Percentiles rank a stretch among this genome's conserved stretches.
These are phyloP conservation scores for Condylostylus longicornis DNA, from an alignment of 1,140 invertebrate genomes.

Conservation along the genomic window DNA sequence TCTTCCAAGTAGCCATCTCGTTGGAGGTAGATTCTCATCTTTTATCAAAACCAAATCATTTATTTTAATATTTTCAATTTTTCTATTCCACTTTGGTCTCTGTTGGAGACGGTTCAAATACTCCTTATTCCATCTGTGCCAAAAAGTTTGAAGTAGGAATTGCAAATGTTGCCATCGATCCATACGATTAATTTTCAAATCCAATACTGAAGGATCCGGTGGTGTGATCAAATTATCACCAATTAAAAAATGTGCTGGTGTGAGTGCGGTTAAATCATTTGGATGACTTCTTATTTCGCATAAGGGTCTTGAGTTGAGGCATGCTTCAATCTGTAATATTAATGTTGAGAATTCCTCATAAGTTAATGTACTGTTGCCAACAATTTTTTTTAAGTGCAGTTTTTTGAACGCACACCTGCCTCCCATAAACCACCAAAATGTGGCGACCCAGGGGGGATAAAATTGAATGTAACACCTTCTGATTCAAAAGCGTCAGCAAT, in stretches of 20 bases:
- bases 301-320: conserved; percentile 16
- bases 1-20: conserved; percentile 21
- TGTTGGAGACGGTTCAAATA: conserved; percentile 12
- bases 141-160: background rate
- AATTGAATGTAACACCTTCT: conserved; percentile 5
- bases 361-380: too few relatives aligned
- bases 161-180: background rate
- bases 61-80: background rate
- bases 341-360: conserved; percentile 19
- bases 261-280: conserved; percentile 11
- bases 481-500: background rate
- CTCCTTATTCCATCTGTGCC: conserved; percentile 2
- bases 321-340: conserved; percentile 13
- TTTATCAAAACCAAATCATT: conserved; percentile 17
- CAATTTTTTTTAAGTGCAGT: conserved; percentile 10
- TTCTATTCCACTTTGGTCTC: conserved; percentile 1
- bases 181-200: background rate
- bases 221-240: conserved; percentile 8
- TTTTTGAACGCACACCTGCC: conserved; percentile 11
- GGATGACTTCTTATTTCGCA: conserved; percentile 10
- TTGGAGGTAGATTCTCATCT: conserved; percentile 19
- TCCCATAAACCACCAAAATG: conserved; percentile 12
- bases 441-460: conserved; percentile 10
- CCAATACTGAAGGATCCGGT: background rate
- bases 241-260: conserved; percentile 17